These are phyloP conservation scores for Patiria pectinifera DNA, from an alignment of 53 echinoderm and acorn worm genomes.

Conservation along the genomic window DNA sequence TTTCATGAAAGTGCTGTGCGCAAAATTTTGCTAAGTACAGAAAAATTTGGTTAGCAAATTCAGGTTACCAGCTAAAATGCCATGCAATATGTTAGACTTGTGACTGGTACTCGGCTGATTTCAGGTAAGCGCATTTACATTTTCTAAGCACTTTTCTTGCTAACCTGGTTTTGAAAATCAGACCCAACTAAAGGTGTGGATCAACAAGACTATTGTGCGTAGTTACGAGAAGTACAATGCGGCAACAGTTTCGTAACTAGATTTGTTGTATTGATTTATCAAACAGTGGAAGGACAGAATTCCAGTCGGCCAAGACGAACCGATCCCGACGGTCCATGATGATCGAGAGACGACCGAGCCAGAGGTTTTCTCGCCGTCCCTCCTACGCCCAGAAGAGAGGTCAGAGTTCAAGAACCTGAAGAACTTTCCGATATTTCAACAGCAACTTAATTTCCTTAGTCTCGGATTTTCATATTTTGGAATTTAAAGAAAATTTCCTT, in stretches of 20 bases:
- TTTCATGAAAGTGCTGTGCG: not conserved
- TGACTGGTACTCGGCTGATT: no score
- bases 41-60: no score
- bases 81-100: no score
- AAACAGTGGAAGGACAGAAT: slow-evolving; percentile 95
- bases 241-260: not conserved
- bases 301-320: slow-evolving; percentile 91
- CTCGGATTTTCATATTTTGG: no score
- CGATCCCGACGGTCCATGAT: slow-evolving; percentile 80
- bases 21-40: no score
- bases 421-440: not conserved
- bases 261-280: not conserved
- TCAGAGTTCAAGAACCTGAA: not conserved
- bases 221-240: not conserved
- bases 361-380: slow-evolving; percentile 97
- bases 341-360: slow-evolving; percentile 93
- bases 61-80: no score
- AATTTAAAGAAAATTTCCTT: no score
- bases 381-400: slow-evolving; percentile 98
- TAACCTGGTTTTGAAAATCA: no score
- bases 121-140: no score
- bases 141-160: no score
- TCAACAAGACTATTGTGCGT: not conserved
- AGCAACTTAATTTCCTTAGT: not conserved
- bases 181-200: no score